phyloP scores from a whole-genome alignment of 2,797 vertebrate genomes.

The Morus bassanus region DNA sequence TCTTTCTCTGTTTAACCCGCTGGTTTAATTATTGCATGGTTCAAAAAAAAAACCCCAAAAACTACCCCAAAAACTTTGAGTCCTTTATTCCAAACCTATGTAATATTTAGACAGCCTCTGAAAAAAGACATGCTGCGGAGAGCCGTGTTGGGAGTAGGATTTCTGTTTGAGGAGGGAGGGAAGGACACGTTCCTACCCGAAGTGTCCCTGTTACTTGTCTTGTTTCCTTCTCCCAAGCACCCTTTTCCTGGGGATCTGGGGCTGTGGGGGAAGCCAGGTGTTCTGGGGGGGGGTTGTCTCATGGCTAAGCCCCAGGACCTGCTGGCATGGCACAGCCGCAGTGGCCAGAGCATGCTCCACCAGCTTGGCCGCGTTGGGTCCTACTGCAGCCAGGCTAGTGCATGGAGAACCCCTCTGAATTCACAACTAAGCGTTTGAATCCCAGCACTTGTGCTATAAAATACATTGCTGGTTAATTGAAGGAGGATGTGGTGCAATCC shows the following conservation, averaged over 20 bases:
- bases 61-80: not conserved
- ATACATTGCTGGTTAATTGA: not conserved
- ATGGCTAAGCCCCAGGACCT: not conserved
- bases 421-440: not conserved
- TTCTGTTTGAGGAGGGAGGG: not conserved
- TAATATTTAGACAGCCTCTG: slow-evolving; percentile 24
- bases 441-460: not conserved
- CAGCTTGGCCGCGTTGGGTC: accelerated
- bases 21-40: slow-evolving; percentile 52
- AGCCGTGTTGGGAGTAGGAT: accelerated
- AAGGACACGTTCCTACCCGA: accelerated
- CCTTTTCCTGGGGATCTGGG: not conserved
- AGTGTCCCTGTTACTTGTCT: not conserved
- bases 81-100: slow-evolving; percentile 45
- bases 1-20: slow-evolving; percentile 49
- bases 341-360: not conserved
- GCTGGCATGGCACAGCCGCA: accelerated
- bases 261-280: not conserved
- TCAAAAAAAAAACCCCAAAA: not conserved
- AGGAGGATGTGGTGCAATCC: not conserved
- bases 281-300: not conserved
- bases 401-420: not conserved
- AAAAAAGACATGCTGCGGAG: not conserved
- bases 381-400: not conserved
- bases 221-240: not conserved